Percentiles rank a stretch among this genome's conserved stretches.
These are phyloP conservation scores for Andrena flavipes DNA, from an alignment of 2,888 invertebrate species.

Conservation along the genomic window DNA sequence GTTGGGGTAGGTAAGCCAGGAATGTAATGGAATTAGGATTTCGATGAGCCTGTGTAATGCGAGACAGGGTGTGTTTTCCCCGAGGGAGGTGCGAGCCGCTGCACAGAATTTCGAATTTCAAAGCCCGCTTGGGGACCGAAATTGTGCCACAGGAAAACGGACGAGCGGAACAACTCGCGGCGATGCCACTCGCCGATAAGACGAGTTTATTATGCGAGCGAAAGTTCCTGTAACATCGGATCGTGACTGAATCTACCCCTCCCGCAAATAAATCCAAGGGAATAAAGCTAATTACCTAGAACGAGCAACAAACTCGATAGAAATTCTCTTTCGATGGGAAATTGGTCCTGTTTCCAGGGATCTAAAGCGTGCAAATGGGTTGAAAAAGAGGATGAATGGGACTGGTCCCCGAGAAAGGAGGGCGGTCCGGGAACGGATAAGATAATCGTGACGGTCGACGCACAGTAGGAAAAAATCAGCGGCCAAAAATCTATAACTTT, in stretches of 20 bases:
- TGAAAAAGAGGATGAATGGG: slow-evolving; percentile 32
- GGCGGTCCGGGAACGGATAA: slow-evolving; percentile 22
- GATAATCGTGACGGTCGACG: slow-evolving; percentile 43
- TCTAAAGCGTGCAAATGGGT: slow-evolving; percentile 17
- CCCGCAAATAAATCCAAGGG: neutral
- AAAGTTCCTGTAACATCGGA: slow-evolving; percentile 22
- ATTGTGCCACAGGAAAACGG: slow-evolving; percentile 29
- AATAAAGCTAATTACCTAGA: slow-evolving; percentile 30
- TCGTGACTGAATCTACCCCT: neutral
- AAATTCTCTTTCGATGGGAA: slow-evolving; percentile 17
- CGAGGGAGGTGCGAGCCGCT: slow-evolving; percentile 18
- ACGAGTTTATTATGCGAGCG: slow-evolving; percentile 24
- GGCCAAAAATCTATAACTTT: too few species aligned
- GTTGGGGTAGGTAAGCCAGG: neutral
- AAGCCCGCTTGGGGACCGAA: slow-evolving; percentile 13
- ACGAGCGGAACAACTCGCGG: slow-evolving; percentile 37
- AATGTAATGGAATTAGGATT: slow-evolving; percentile 63
- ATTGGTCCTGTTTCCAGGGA: slow-evolving; percentile 26
- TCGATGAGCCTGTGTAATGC: slow-evolving; percentile 58
- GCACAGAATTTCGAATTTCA: slow-evolving; percentile 49
- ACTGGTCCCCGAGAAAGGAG: neutral
- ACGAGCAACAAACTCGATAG: slow-evolving; percentile 11
- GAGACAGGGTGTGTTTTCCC: slow-evolving; percentile 56
- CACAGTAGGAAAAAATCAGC: too few species aligned
- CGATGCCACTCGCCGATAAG: slow-evolving; percentile 36